Conservation (phyloP, 2,113 vertebrate genomes). For the Brevimyrus niger region DNA sequence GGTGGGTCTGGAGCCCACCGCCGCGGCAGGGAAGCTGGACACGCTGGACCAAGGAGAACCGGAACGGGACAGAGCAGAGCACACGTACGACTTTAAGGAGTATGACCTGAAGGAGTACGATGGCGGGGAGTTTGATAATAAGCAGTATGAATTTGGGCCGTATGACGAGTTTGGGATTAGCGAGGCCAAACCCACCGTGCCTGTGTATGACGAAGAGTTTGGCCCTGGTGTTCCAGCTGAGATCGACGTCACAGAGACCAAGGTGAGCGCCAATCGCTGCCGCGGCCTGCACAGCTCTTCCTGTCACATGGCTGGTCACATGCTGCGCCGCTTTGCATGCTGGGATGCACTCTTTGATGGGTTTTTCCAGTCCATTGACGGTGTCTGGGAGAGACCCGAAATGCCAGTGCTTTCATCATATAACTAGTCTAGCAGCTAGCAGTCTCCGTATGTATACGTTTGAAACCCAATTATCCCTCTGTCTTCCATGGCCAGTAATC, state of each 20-base stretch:
- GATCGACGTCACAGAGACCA: conserved; percentile 81
- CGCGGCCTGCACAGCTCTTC: conserved; percentile 5
- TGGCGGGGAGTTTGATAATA: conserved; percentile 52
- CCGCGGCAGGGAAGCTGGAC: conserved; percentile 51
- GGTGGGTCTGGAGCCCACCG: conserved; percentile 69
- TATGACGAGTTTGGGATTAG: conserved; percentile 88
- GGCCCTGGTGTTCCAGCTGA: conserved; percentile 90
- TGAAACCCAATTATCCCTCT: background rate
- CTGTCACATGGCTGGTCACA: conserved; percentile 29
- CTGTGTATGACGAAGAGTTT: conserved; percentile 74
- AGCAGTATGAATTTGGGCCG: conserved; percentile 78
- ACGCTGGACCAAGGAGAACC: conserved; percentile 22
- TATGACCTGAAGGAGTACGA: conserved; percentile 75
- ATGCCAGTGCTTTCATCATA: background rate
- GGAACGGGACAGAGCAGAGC: conserved; percentile 60
- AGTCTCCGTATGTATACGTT: background rate
- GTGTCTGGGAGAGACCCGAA: background rate
- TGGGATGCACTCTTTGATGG: background rate
- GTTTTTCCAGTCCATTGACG: background rate
- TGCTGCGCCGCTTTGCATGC: conserved; percentile 38
- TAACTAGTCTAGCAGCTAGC: background rate
- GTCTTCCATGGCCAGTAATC: background rate
- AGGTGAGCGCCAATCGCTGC: conserved; percentile 69
- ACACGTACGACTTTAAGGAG: conserved; percentile 82
- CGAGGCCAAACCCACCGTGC: conserved; percentile 63